Evolutionary conservation across 2,113 vertebrate genomes (phyloP).

Genomic region (Trogon surrucura): DNA sequence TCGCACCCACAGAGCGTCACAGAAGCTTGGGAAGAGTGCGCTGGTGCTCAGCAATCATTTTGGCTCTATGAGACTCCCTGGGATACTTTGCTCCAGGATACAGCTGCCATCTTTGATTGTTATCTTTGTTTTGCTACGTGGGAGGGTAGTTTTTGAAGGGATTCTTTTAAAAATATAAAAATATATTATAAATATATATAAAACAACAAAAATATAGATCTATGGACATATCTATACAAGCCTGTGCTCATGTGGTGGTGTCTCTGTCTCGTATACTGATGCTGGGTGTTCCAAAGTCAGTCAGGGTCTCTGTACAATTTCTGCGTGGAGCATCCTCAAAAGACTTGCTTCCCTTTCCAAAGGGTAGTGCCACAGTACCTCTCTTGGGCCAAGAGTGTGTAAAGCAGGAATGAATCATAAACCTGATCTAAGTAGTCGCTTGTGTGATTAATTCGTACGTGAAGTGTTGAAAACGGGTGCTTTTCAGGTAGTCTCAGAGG

Average conservation of each 20-base stretch:
- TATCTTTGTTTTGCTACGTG: slow-evolving; percentile 63
- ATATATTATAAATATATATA: slow-evolving; percentile 70
- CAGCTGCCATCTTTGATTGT: slow-evolving; percentile 39
- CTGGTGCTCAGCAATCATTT: neutral
- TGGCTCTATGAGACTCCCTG: slow-evolving; percentile 14
- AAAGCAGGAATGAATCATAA: neutral
- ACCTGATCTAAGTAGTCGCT: neutral
- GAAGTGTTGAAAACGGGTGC: neutral
- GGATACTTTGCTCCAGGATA: slow-evolving; percentile 36
- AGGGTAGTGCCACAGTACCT: neutral
- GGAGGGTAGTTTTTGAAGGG: slow-evolving; percentile 62
- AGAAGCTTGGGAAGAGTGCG: neutral
- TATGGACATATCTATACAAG: slow-evolving; percentile 50
- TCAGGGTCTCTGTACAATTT: neutral
- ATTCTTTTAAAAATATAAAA: slow-evolving; percentile 68
- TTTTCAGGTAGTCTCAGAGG: neutral
- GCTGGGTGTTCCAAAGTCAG: neutral
- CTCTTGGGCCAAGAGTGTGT: fast-evolving
- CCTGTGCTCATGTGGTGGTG: neutral
- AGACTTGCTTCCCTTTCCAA: neutral
- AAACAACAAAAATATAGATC: slow-evolving; percentile 66
- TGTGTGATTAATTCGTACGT: neutral
- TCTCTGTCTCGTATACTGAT: fast-evolving
- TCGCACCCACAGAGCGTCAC: slow-evolving; percentile 26
- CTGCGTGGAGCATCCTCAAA: neutral